Percentiles rank a stretch among this genome's conserved stretches.
These are phyloP conservation scores for Carposina sasakii DNA, from an alignment of 1,140 invertebrate genomes.

Conservation along the genomic window DNA sequence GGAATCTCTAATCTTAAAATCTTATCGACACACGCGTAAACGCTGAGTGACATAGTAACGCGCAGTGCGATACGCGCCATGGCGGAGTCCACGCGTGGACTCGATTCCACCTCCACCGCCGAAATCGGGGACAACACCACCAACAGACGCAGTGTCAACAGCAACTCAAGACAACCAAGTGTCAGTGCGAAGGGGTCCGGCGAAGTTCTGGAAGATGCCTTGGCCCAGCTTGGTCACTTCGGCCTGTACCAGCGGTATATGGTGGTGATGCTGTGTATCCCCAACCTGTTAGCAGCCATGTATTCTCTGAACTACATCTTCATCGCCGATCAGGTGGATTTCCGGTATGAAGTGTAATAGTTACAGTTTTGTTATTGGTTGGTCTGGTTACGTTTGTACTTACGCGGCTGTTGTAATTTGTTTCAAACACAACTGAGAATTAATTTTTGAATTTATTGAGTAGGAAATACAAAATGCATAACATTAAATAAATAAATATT, in stretches of 20 bases:
- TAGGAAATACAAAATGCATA: too few species aligned
- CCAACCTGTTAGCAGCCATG: slow-evolving; percentile 69
- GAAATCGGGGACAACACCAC: background rate
- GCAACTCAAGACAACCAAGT: background rate
- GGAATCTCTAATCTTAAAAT: background rate
- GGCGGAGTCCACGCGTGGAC: background rate
- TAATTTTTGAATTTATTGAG: too few species aligned
- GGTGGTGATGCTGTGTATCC: slow-evolving; percentile 66
- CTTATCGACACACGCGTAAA: background rate
- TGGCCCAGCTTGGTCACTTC: slow-evolving; percentile 55
- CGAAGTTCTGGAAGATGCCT: slow-evolving; percentile 39
- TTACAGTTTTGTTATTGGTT: background rate
- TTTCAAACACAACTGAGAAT: too few species aligned
- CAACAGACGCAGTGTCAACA: background rate
- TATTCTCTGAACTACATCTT: slow-evolving; percentile 73
- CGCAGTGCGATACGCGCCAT: background rate
- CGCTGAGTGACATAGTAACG: too few species aligned
- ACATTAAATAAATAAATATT: too few species aligned
- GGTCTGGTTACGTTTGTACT: too few species aligned
- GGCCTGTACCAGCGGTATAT: slow-evolving; percentile 72
- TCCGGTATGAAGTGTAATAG: slow-evolving; percentile 55
- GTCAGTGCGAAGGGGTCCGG: background rate
- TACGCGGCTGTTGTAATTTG: too few species aligned
- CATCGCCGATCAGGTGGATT: slow-evolving; percentile 71
- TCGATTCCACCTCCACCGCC: too few species aligned